Conservation (phyloP, 2,888 invertebrate genomes). For the Mythimna albipuncta region DNA sequence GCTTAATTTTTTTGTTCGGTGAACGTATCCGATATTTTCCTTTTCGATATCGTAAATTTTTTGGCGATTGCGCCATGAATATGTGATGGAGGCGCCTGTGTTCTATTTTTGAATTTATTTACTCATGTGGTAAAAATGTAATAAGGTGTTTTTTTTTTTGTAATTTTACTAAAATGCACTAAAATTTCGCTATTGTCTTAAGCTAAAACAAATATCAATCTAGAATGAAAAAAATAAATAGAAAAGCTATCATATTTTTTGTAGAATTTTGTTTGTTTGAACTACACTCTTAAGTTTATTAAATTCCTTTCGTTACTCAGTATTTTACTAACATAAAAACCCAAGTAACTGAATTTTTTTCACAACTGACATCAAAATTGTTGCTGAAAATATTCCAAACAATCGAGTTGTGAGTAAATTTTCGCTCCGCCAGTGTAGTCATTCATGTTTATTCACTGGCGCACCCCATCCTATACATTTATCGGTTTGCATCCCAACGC, state of each 20-base stretch:
- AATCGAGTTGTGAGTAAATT: conserved; percentile 32
- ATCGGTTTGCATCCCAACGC: conserved; percentile 82
- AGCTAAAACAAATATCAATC: neutral
- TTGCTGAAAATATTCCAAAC: conserved; percentile 21
- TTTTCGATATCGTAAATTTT: conserved; percentile 67
- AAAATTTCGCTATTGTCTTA: neutral
- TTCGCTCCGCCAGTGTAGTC: conserved; percentile 66
- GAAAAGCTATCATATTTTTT: neutral
- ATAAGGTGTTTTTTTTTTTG: conserved; percentile 12
- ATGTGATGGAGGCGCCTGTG: conserved; percentile 56
- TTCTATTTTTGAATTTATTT: conserved; percentile 58
- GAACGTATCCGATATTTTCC: conserved; percentile 64
- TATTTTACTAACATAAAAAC: conserved; percentile 11
- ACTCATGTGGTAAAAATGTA: conserved; percentile 41
- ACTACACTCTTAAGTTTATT: neutral
- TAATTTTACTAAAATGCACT: neutral
- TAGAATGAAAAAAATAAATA: neutral
- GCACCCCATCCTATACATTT: conserved; percentile 82
- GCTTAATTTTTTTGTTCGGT: conserved; percentile 69
- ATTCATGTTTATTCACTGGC: conserved; percentile 77
- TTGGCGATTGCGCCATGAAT: conserved; percentile 65
- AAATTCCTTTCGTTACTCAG: neutral
- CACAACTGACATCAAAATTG: conserved; percentile 8
- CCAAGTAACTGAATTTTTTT: neutral
- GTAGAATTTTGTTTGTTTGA: neutral